Conservation (phyloP, 2,113 vertebrate species). For the Engraulis encrasicolus region DNA sequence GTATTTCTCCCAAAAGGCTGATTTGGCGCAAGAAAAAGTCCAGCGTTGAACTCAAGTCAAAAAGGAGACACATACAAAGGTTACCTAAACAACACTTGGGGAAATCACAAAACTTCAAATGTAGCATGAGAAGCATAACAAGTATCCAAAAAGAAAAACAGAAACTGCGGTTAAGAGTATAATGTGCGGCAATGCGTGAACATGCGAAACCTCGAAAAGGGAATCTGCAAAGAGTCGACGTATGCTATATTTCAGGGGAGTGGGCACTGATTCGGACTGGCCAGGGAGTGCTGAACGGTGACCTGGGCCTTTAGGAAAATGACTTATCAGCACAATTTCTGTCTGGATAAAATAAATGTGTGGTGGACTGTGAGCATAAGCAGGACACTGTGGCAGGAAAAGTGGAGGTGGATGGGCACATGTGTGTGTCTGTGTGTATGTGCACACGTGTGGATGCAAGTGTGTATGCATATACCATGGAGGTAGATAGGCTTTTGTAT, state of each 20-base stretch:
- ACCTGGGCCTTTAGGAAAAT: neutral
- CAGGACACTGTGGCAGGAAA: slow-evolving; percentile 59
- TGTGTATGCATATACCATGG: no score
- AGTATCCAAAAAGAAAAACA: neutral
- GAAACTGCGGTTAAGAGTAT: neutral
- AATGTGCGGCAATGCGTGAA: slow-evolving; percentile 4
- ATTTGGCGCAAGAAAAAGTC: neutral
- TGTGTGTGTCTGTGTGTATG: slow-evolving; percentile 59
- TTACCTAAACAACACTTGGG: slow-evolving; percentile 10
- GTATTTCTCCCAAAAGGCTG: neutral
- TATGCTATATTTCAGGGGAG: neutral
- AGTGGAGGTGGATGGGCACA: slow-evolving; percentile 41
- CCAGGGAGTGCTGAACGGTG: neutral
- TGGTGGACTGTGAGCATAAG: slow-evolving; percentile 49
- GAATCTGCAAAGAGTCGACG: neutral
- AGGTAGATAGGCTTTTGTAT: no score
- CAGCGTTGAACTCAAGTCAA: neutral
- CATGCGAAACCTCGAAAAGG: slow-evolving; percentile 2
- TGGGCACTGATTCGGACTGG: neutral
- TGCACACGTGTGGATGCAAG: slow-evolving; percentile 55
- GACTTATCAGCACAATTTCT: slow-evolving; percentile 1
- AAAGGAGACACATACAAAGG: neutral
- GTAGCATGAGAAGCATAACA: neutral
- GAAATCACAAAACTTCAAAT: slow-evolving; percentile 8
- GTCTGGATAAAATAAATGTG: slow-evolving; percentile 17